Evolutionary conservation across 2,888 invertebrate genomes (phyloP).

Genomic region (Cephus nigrinus): DNA sequence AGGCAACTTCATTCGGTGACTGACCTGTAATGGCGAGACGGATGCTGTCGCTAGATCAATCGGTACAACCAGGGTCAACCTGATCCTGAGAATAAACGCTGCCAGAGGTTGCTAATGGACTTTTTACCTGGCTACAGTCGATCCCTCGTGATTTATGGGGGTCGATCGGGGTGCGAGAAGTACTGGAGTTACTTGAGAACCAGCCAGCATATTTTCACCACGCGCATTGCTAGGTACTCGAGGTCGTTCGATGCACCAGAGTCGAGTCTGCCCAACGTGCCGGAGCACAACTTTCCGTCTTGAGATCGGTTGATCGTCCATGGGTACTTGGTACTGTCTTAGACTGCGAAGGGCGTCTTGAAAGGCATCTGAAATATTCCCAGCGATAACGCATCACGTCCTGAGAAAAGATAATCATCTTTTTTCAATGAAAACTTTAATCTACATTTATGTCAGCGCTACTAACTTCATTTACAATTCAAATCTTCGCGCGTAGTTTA

Average conservation of each 20-base stretch:
- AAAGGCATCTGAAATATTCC: background rate
- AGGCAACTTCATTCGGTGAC: background rate
- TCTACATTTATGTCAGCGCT: background rate
- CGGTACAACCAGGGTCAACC: background rate
- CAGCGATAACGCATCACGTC: background rate
- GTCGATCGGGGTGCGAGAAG: background rate
- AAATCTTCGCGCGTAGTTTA: background rate
- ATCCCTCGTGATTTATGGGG: background rate
- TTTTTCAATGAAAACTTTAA: background rate
- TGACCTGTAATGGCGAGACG: background rate
- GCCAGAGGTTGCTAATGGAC: background rate
- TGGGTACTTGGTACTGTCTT: background rate
- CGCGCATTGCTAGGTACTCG: conserved; percentile 18
- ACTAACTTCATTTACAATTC: background rate
- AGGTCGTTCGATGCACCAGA: conserved; percentile 34
- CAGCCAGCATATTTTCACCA: background rate
- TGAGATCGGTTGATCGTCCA: background rate
- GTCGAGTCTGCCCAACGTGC: background rate
- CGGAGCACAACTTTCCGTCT: background rate
- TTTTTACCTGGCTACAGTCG: background rate
- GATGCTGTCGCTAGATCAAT: background rate
- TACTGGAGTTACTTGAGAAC: background rate
- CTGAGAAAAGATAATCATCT: background rate
- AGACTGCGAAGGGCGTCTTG: background rate
- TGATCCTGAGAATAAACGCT: background rate